These are phyloP conservation scores for Siderastrea siderea DNA, from an alignment of 92 coral and sea anemone genomes.

Conservation along the genomic window DNA sequence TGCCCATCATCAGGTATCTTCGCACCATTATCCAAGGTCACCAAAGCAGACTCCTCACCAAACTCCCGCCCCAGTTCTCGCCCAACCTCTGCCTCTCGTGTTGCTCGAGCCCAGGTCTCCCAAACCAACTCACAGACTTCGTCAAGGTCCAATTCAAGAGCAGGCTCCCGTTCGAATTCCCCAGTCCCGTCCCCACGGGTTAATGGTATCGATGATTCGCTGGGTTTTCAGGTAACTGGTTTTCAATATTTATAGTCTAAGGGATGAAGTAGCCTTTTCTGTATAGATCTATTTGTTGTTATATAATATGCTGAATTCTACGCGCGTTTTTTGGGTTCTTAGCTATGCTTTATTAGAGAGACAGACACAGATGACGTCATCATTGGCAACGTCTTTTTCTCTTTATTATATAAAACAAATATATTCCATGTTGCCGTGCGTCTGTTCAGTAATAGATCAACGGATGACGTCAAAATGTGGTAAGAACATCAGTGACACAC, in stretches of 20 bases:
- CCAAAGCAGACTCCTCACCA: slow-evolving; percentile 67
- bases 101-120: slow-evolving; percentile 66
- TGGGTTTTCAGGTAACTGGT: slow-evolving; percentile 41
- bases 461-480: too few species aligned
- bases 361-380: too few species aligned
- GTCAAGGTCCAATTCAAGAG: slow-evolving; percentile 74
- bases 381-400: too few species aligned
- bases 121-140: slow-evolving; percentile 70
- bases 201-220: slow-evolving; percentile 34
- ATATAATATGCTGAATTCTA: too few species aligned
- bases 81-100: slow-evolving; percentile 83
- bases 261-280: neutral
- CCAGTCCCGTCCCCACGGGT: slow-evolving; percentile 61
- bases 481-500: too few species aligned
- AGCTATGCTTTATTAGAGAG: too few species aligned
- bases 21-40: slow-evolving; percentile 89
- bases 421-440: too few species aligned
- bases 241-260: too few species aligned
- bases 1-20: slow-evolving; percentile 79
- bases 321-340: too few species aligned
- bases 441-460: too few species aligned
- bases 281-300: too few species aligned
- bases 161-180: slow-evolving; percentile 89
- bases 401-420: too few species aligned
- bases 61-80: slow-evolving; percentile 76